Percentiles rank a stretch among this genome's conserved stretches.
phyloP scores from a whole-genome alignment of 2,797 vertebrate genomes.

The Merluccius polli region DNA sequence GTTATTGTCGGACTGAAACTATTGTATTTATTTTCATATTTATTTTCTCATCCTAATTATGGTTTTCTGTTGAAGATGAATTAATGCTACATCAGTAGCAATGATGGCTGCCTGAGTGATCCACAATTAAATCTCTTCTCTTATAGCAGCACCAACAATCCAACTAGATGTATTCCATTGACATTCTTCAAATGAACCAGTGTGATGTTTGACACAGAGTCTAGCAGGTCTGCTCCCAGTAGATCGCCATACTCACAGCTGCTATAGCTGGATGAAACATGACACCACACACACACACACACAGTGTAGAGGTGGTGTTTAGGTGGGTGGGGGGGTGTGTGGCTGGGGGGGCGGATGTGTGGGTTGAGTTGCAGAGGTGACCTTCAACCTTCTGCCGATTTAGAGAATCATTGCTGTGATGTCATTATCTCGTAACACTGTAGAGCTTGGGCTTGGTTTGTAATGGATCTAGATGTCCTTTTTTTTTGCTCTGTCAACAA shows the following conservation, averaged over 20 bases:
- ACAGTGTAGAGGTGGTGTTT: too few relatives aligned
- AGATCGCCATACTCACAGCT: neutral
- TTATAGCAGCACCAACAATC: neutral
- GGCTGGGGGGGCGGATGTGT: neutral
- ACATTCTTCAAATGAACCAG: neutral
- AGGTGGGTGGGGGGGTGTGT: too few relatives aligned
- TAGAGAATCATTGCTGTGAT: slow-evolving; percentile 3
- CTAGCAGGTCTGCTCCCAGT: neutral
- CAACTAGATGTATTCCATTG: neutral
- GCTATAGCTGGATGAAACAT: neutral
- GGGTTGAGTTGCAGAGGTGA: neutral
- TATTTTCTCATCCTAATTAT: neutral
- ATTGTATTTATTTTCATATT: neutral
- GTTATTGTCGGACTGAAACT: neutral
- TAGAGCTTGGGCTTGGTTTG: too few relatives aligned
- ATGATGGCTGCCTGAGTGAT: neutral
- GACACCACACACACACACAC: neutral
- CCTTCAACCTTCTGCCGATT: neutral
- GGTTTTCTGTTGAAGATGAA: neutral
- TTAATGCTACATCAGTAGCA: neutral
- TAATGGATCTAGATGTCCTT: neutral
- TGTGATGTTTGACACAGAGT: neutral
- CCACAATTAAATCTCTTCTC: neutral
- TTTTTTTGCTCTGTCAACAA: neutral
- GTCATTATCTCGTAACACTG: neutral